Evolutionary conservation across 2,797 vertebrate species (phyloP), one percentile per base, ranked within the genome.

Genomic region (Dicrostonyx torquatus): DNA sequence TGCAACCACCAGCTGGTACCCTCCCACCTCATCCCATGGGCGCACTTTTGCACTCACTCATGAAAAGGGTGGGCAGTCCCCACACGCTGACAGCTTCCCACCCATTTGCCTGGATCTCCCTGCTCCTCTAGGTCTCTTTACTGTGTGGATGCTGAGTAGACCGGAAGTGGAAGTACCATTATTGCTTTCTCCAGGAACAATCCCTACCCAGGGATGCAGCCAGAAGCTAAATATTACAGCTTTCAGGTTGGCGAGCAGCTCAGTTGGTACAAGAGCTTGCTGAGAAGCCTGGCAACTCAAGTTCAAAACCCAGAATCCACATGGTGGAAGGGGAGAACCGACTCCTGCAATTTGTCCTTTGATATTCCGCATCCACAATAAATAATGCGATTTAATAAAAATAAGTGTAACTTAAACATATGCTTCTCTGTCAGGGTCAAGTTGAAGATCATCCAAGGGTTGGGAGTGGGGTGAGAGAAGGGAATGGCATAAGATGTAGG

Each of bases 401-500:
- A 43, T 43, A 83, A 80, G 26, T 24, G 53, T 58, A 45, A 45
- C 40, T 86, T 37, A 68, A 70, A 85, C 34, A 85, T 17, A 53
- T 10, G 45, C 83, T 85, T 68, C 31, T 50, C 34, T 37, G 43
- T 68, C 14, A 22, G 58, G 58, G 29, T 75, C 68, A 6, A 1
- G 55, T 78, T 12, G 45, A 37, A 78, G 31, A 11, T 77, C 14
- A 66, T 37, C 43, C 8, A 3, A 70, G 43, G 37, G 37, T 22
- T 50, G 50, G 68, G 75, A 40, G 8, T 26, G 20, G 7, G 2
- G 14, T 34, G 18, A 73, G 45, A 45, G 58, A 76, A 80, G 12
- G 0, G 0, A 75, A 15, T 13, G 37, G 2, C 11, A 8, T 0
- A 22, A 53, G 3, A 58, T 40, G n/a, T 10, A 31, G n/a, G 62